These are phyloP conservation scores for Ochotona curzoniae DNA, from an alignment of 2,113 vertebrate genomes.

Conservation along the genomic window DNA sequence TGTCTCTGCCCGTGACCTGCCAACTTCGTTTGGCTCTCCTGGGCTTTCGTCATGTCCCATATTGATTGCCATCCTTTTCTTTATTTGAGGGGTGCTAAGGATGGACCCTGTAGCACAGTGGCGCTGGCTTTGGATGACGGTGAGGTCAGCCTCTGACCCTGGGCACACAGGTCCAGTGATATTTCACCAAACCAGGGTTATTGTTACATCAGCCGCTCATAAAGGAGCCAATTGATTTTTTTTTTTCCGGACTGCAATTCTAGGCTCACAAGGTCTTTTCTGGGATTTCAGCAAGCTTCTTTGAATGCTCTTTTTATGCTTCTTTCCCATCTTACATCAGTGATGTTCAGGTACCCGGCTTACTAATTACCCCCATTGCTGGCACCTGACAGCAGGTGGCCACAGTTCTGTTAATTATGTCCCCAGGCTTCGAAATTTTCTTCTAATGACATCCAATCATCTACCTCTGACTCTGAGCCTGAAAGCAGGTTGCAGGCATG, in stretches of 20 bases:
- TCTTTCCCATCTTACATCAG: conserved; percentile 64
- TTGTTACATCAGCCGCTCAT: conserved; percentile 30
- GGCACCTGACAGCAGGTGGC: conserved; percentile 79
- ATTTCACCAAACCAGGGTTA: conserved; percentile 19
- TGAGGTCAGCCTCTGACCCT: neutral
- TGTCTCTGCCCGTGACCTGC: conserved; percentile 66
- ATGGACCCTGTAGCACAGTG: neutral
- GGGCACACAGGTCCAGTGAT: neutral
- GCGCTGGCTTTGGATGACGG: conserved; percentile 28
- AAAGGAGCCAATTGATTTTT: conserved; percentile 56
- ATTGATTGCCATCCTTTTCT: conserved; percentile 61
- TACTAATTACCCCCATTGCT: conserved; percentile 77
- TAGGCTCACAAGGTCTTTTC: conserved; percentile 51
- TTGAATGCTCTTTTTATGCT: conserved; percentile 50
- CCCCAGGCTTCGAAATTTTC: conserved; percentile 69
- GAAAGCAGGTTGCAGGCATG: conserved; percentile 60
- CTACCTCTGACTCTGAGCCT: conserved; percentile 70
- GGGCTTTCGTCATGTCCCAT: neutral
- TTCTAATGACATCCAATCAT: conserved; percentile 75
- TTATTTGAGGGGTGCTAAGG: conserved; percentile 59
- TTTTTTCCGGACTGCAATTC: neutral
- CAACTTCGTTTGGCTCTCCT: conserved; percentile 69
- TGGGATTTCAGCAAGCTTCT: conserved; percentile 53
- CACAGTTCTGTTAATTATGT: conserved; percentile 83
- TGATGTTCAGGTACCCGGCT: conserved; percentile 72